Evolutionary conservation across 2,797 vertebrate genomes (phyloP), one percentile per base, ranked within the genome.

Genomic region (Schizopygopsis malacanthus): DNA sequence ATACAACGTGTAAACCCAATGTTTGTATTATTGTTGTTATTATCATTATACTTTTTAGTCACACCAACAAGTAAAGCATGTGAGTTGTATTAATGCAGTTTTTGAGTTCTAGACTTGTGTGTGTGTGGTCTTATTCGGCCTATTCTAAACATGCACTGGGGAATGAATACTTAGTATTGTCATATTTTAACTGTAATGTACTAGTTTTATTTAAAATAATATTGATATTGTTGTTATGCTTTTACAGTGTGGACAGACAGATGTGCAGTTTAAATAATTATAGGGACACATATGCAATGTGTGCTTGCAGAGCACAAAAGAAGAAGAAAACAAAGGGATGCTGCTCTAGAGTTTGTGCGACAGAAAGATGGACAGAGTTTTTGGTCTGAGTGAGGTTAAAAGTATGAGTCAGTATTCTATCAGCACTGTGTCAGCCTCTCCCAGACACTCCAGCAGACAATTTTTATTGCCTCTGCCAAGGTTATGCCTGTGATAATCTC

Each of bases 401-500:
- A 85, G 56, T 69, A 45, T 45, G 69, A 85, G 63, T 81, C 59
- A 79, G 72, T 73, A 28, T 86, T 87, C 65, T 83, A 39, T 86
- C 15, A 86, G 79, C 75, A 47, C 56, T 79, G 39, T 73, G 41
- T 83, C 80, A 75, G 41, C 63, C 72, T 39, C 67, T 50, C 54
- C 20, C 78, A 67, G 78, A 71, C 59, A 13, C 82, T 71, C 70
- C 37, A 81, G 11, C 76, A 78, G 78, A 79, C 25, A 82, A 79
- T 39, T 45, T 85, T 87, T 87, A 87, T 89, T 79, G 70, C 56
- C 65, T 50, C 88, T 86, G 72, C 71, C 81, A 88, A 89, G 89
- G 91, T 89, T 90, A 87, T 90, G 65, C 82, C 81, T 43, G 63
- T 22, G 56, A 87, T 89, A 78, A 90, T 90, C 88, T 85, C 77